Evolutionary conservation across 35 echinoderm and acorn worm genomes (phyloP).

Genomic region (Heliocidaris erythrogramma): DNA sequence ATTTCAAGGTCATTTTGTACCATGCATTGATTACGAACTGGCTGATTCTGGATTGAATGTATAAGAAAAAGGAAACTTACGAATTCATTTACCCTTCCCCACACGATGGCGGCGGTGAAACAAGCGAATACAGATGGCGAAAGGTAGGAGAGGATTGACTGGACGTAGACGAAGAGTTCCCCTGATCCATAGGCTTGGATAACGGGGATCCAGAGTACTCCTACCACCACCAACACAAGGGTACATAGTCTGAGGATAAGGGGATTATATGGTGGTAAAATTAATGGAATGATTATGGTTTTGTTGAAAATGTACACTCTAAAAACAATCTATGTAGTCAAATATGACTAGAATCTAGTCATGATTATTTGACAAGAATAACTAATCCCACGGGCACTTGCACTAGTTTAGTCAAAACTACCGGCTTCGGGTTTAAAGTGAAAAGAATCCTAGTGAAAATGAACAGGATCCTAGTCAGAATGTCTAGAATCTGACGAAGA

Average conservation of each 20-base stretch:
- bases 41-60: neutral
- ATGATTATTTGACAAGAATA: neutral
- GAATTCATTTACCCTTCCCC: slow-evolving; percentile 56
- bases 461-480: too few species aligned
- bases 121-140: slow-evolving; percentile 62
- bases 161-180: slow-evolving; percentile 68
- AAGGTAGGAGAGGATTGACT: slow-evolving; percentile 66
- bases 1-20: too few species aligned
- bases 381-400: neutral
- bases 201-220: slow-evolving; percentile 71
- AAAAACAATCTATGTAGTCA: neutral
- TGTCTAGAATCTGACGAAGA: too few species aligned
- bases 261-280: neutral
- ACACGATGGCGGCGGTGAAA: slow-evolving; percentile 51
- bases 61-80: slow-evolving; percentile 26
- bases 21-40: too few species aligned
- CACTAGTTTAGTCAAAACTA: neutral
- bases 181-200: slow-evolving; percentile 68
- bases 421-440: too few species aligned
- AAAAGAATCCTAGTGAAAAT: too few species aligned
- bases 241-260: slow-evolving; percentile 50
- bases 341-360: neutral
- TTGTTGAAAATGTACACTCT: neutral
- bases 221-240: slow-evolving; percentile 46
- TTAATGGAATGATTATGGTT: neutral